Evolutionary conservation across 2,888 invertebrate genomes (phyloP), one percentile per base, ranked within the genome.

Genomic region (Limnephilus rhombicus): DNA sequence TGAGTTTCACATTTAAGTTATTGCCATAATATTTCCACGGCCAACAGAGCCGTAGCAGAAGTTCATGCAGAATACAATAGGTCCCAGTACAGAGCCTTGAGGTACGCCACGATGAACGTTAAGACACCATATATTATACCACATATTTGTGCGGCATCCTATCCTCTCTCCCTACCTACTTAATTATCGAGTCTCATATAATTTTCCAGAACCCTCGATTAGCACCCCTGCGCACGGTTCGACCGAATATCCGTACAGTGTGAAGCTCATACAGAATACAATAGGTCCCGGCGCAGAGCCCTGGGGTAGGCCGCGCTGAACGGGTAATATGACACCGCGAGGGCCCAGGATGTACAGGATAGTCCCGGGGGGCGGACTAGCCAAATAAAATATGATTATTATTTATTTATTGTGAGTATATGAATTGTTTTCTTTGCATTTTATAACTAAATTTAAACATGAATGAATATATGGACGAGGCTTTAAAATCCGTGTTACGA

Each of bases 241-340:
- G 53, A 68, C 18, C 24, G 24, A 68, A 68, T 5, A 18, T 68
- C 53, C 53, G 53, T 68, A 18, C 53, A 68, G 53, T 68, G 53
- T 82, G 31, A 34, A 82, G 82, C 82, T 82, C 82, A 12, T 34
- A 34, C 82, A 34, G 82, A 34, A 82, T 34, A 82, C 82, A n/a
- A 82, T 82, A 34, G 82, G 31, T 13, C 31, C 31, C 82, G 82
- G 29, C 13, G 31, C 82, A 24, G 34, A 34, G 29, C 82, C 34
- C 29, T 34, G 82, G 82, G 82, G 82, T 34, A 82, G 31, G 31
- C 82, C 82, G 82, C 82, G 82, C 53, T 68, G 53, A 68, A 68
- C 53, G 34, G 82, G 82, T 82, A 82, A 82, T 24, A 24, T 5
- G 82, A 82, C 29, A 82, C 82, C 82, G 82, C 82, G 82, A 82